Conservation (phyloP, 2,797 vertebrate species). For the Adrianichthys oophorus region DNA sequence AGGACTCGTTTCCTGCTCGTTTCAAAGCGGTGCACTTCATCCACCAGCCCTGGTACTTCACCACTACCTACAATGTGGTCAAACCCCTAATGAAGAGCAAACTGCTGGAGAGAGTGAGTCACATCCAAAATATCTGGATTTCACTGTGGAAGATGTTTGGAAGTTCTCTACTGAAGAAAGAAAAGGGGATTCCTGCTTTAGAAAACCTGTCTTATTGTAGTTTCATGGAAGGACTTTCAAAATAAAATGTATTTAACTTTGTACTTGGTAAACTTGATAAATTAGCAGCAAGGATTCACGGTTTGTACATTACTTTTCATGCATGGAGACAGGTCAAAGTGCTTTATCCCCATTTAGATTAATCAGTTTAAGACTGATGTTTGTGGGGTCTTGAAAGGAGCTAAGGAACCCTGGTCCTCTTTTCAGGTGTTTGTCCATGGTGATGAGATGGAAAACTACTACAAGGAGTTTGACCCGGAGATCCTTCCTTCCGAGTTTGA, state of each 20-base stretch:
- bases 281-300: too few relatives aligned
- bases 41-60: slow-evolving; percentile 99
- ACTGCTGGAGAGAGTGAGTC: slow-evolving; percentile 91
- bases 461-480: slow-evolving; percentile 90
- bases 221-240: too few relatives aligned
- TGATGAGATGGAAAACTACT: slow-evolving; percentile 91
- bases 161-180: too few relatives aligned
- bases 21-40: slow-evolving; percentile 99
- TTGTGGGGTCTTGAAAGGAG: background rate
- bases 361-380: too few relatives aligned
- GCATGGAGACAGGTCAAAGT: too few relatives aligned
- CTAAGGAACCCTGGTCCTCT: slow-evolving; percentile 17
- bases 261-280: too few relatives aligned
- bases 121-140: background rate
- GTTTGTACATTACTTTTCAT: too few relatives aligned
- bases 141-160: background rate
- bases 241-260: too few relatives aligned
- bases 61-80: slow-evolving; percentile 96
- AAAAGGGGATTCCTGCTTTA: too few relatives aligned
- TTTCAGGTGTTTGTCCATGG: slow-evolving; percentile 93
- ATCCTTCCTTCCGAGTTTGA: slow-evolving; percentile 93
- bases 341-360: too few relatives aligned
- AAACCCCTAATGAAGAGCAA: slow-evolving; percentile 97
- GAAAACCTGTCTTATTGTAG: too few relatives aligned
- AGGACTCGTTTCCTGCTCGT: slow-evolving; percentile 97